Conservation (phyloP, 2,888 invertebrate genomes). For the Thymelicus acteon region DNA sequence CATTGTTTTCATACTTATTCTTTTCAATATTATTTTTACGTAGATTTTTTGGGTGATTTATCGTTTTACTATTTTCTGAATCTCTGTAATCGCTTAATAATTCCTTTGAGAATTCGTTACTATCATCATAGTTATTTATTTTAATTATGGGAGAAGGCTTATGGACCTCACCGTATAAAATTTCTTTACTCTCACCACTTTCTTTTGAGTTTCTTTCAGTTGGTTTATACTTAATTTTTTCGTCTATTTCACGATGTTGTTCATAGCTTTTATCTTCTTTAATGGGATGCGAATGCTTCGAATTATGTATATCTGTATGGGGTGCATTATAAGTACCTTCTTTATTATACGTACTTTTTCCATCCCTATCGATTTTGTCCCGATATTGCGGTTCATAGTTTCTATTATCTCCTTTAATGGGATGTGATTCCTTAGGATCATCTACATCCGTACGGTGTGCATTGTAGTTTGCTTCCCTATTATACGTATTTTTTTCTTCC, state of each 20-base stretch:
- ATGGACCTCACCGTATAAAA: constrained; percentile 32
- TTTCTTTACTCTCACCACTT: constrained; percentile 47
- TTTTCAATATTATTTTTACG: constrained; percentile 41
- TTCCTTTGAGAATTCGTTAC: constrained; percentile 37
- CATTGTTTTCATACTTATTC: constrained; percentile 40
- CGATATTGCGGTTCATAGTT: constrained; percentile 35
- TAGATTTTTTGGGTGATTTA: constrained; percentile 22
- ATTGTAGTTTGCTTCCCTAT: constrained; percentile 17
- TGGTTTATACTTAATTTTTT: constrained; percentile 34
- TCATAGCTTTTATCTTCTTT: constrained; percentile 34
- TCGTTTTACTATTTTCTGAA: constrained; percentile 23
- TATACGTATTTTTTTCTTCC: neutral
- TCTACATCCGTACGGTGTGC: neutral
- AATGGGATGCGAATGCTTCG: constrained; percentile 37
- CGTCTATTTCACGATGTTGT: constrained; percentile 42
- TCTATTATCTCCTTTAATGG: neutral
- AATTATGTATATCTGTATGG: constrained; percentile 10
- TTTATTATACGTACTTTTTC: constrained; percentile 21
- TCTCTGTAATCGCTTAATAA: constrained; percentile 36
- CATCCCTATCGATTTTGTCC: constrained; percentile 37
- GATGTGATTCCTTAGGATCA: neutral
- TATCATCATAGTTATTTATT: constrained; percentile 39
- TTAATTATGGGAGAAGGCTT: constrained; percentile 30
- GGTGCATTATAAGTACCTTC: constrained; percentile 38
- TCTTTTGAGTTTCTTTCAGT: constrained; percentile 42